phyloP scores from a whole-genome alignment of 2,888 invertebrate species.

The Tachystola acroxantha region DNA sequence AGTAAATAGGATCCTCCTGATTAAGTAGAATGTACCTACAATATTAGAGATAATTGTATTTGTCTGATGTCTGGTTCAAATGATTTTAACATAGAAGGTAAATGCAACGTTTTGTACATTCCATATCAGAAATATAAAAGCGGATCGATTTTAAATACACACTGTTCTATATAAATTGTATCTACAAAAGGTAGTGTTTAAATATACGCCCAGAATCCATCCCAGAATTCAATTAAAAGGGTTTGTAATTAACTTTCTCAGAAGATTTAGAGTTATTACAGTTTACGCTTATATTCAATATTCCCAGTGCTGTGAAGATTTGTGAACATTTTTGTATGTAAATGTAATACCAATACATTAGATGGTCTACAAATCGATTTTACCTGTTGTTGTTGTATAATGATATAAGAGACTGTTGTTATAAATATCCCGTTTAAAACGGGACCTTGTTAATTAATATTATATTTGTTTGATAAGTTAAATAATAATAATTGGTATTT shows the following conservation, averaged over 20 bases:
- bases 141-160: too few species aligned
- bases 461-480: slow-evolving; percentile 30
- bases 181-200: too few species aligned
- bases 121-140: too few species aligned
- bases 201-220: not conserved
- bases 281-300: not conserved
- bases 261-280: slow-evolving; percentile 4
- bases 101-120: too few species aligned
- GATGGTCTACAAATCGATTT: slow-evolving; percentile 9
- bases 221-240: slow-evolving; percentile 4
- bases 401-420: slow-evolving; percentile 29
- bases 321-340: slow-evolving; percentile 2
- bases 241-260: slow-evolving; percentile 6
- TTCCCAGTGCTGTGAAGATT: not conserved
- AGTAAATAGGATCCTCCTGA: too few species aligned
- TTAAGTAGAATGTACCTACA: too few species aligned
- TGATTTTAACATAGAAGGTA: too few species aligned
- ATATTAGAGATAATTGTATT: too few species aligned
- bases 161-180: too few species aligned
- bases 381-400: slow-evolving; percentile 18
- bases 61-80: too few species aligned
- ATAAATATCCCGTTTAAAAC: slow-evolving; percentile 29
- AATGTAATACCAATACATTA: slow-evolving; percentile 2
- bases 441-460: slow-evolving; percentile 31
- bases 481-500: slow-evolving; percentile 19